Evolutionary conservation across 2,113 vertebrate species (phyloP), one percentile per base, ranked within the genome.

Genomic region (Podiceps cristatus): DNA sequence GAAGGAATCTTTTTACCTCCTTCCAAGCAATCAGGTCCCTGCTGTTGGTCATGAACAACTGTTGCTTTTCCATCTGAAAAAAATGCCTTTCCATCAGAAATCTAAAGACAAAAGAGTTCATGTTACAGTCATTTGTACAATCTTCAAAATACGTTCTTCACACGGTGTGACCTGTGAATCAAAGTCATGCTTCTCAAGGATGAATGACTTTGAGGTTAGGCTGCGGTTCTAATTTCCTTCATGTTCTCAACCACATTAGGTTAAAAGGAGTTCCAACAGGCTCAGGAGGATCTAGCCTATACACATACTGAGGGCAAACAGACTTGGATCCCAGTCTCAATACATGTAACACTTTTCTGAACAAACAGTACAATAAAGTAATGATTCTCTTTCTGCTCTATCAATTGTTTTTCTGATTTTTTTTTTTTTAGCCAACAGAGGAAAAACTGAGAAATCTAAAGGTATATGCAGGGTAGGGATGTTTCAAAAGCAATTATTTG

Each of bases 41-140:
- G 4, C 47, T 76, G 25, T 66, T 68, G 42, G n/a, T 69, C 64
- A 71, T 0, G 2, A 78, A 59, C 12, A 72, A n/a, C 4, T 0
- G 0, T 5, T 0, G 0, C 29, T 92, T 78, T 87, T 81, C 37
- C 40, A 0, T 63, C 42, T 8, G 5, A 69, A 37, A 37, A 37
- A 37, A 37, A 8, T 0, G 0, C 29, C 90, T 78, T 87, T 81
- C 37, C 40, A 0, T 63, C 42, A 7, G 5, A 69, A 74, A 59
- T 47, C 14, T 71, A 7, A 76, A 91, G 50, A n/a, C 42, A 35
- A 73, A 73, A 49, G 60, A 50, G 50, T 72, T 95, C 55, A 28
- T 24, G 10, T 52, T 89, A 52, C 11, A 22, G 28, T 66, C 47
- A 64, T 69, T 73, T 50, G n/a, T 44, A 24, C 47, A 31, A 2